These are phyloP conservation scores for Pyrgilauda ruficollis DNA, from an alignment of 2,113 vertebrate species.

Conservation along the genomic window DNA sequence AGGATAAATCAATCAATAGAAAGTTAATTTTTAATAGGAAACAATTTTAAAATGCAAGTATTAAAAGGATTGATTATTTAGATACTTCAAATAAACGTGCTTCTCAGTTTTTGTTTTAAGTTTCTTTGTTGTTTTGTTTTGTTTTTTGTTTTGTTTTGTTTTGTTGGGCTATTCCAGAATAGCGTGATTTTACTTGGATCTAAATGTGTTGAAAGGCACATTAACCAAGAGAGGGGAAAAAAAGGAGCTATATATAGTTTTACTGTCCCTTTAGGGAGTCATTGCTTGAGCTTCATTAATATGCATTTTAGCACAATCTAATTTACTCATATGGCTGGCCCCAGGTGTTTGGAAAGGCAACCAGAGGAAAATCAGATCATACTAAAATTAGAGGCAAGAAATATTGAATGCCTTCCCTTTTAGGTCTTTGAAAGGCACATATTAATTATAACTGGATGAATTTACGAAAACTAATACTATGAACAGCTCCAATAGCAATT, in stretches of 20 bases:
- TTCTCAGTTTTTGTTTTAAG: neutral
- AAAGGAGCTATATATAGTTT: slow-evolving; percentile 61
- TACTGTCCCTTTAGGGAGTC: slow-evolving; percentile 59
- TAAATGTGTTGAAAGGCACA: slow-evolving; percentile 53
- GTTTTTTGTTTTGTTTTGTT: neutral
- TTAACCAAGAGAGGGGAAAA: neutral
- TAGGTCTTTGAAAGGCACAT: slow-evolving; percentile 68
- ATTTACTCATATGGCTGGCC: slow-evolving; percentile 73
- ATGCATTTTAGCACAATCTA: slow-evolving; percentile 74
- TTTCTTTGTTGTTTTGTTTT: neutral
- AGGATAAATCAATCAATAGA: neutral
- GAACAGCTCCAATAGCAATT: slow-evolving; percentile 19
- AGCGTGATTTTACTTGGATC: neutral
- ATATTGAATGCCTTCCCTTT: slow-evolving; percentile 63
- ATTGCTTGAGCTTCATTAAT: slow-evolving; percentile 73
- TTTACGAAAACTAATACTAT: slow-evolving; percentile 53
- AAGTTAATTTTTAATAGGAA: neutral
- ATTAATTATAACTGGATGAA: slow-evolving; percentile 66
- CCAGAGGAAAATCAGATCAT: slow-evolving; percentile 71
- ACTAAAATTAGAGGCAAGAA: slow-evolving; percentile 69
- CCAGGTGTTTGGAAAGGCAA: slow-evolving; percentile 73
- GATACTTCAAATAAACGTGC: neutral
- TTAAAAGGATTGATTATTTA: neutral
- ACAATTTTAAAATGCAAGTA: neutral
- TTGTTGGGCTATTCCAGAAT: neutral